A percentile compares a stretch with the other conserved stretches of the same genome.
phyloP scores from a whole-genome alignment of 2,797 vertebrate species.

The Lagocephalus sceleratus region DNA sequence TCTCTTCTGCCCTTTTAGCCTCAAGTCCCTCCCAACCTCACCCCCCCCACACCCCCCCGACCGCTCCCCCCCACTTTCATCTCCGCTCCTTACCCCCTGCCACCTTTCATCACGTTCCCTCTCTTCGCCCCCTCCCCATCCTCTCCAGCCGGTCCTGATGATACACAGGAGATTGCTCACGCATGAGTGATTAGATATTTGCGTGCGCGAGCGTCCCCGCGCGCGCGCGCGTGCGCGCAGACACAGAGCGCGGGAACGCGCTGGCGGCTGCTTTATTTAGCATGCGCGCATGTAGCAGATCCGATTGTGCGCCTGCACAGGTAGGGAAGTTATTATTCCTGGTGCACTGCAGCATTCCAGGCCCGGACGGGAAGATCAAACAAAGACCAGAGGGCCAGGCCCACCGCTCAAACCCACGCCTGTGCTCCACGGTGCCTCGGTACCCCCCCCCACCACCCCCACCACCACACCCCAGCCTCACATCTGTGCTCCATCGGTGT shows the following conservation, averaged over 20 bases:
- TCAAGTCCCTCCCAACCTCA: constrained; percentile 9
- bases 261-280: constrained; percentile 15
- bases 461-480: too few species aligned
- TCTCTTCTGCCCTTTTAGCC: constrained; percentile 65
- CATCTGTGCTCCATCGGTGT: too few species aligned
- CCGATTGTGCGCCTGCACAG: constrained; percentile 17
- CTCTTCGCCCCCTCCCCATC: constrained; percentile 22
- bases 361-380: constrained; percentile 65
- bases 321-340: constrained; percentile 60
- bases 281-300: constrained; percentile 5
- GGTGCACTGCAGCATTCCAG: constrained; percentile 54
- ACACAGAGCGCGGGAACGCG: constrained; percentile 2
- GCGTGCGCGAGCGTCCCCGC: neutral
- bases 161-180: constrained; percentile 52
- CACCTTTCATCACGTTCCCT: constrained; percentile 57
- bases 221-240: neutral
- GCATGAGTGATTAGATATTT: constrained; percentile 45
- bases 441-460: too few species aligned
- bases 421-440: too few species aligned
- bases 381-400: constrained; percentile 58
- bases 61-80: constrained; percentile 47
- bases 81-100: constrained; percentile 61
- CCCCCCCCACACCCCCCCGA: neutral
- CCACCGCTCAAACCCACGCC: constrained; percentile 17
- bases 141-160: constrained; percentile 52